Percentiles rank a stretch among this genome's conserved stretches.
Conservation (phyloP, 2,113 vertebrate species). For the Caranx ignobilis region DNA sequence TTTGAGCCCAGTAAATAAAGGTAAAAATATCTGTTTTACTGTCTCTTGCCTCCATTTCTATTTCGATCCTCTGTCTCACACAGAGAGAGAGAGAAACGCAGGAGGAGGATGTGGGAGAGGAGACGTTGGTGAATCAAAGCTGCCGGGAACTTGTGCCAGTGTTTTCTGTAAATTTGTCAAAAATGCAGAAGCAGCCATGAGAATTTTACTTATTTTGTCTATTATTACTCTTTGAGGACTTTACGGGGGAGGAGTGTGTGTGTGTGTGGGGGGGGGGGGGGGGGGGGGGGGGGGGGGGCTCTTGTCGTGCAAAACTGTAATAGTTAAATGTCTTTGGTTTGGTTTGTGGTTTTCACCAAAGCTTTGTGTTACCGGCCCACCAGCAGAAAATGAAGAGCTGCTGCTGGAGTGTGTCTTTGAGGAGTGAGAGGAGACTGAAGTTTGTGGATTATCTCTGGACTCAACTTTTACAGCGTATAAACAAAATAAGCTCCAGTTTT, state of each 20-base stretch:
- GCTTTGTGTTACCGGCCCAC: not conserved
- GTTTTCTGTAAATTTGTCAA: not conserved
- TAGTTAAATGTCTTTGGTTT: not conserved
- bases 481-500: not conserved
- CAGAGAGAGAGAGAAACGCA: not conserved
- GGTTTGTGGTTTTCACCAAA: not conserved
- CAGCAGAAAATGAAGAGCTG: not conserved
- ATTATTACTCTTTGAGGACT: too few relatives aligned
- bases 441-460: not conserved
- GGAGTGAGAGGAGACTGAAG: not conserved
- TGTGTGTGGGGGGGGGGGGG: too few relatives aligned
- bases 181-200: not conserved
- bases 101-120: not conserved
- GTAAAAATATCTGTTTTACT: not conserved
- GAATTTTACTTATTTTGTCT: not conserved
- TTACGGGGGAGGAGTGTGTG: too few relatives aligned
- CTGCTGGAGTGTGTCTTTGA: not conserved
- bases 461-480: not conserved
- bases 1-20: conserved; percentile 40
- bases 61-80: not conserved
- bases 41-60: not conserved
- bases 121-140: not conserved
- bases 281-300: too few relatives aligned
- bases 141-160: not conserved
- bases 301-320: not conserved